A percentile compares a stretch with the other conserved stretches of the same genome.
phyloP scores from a whole-genome alignment of 2,113 vertebrate species.

The Orthochromis indermauri region DNA sequence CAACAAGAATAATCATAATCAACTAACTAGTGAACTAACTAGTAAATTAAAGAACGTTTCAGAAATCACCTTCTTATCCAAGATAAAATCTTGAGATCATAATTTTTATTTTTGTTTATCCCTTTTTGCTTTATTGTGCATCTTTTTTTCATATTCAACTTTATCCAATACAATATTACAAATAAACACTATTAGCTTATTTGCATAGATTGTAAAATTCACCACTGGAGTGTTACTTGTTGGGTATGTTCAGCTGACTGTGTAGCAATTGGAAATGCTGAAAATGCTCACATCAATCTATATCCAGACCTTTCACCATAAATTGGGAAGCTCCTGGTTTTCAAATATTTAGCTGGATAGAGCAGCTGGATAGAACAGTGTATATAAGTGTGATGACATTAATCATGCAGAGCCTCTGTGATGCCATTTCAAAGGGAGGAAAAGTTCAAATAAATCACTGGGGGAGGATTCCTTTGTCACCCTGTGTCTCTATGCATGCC shows the following conservation, averaged over 20 bases:
- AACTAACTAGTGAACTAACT: background rate
- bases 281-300: slow-evolving; percentile 32
- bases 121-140: background rate
- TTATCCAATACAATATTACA: background rate
- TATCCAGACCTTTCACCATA: background rate
- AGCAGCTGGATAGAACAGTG: slow-evolving; percentile 8
- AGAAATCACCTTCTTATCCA: background rate
- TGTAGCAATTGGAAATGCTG: background rate
- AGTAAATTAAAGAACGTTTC: background rate
- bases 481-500: background rate
- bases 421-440: slow-evolving; percentile 59
- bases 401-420: slow-evolving; percentile 51
- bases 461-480: slow-evolving; percentile 23
- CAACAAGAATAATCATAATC: rapidly evolving
- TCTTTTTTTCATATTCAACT: background rate
- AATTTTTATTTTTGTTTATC: background rate
- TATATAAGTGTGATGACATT: slow-evolving; percentile 34
- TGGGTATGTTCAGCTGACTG: background rate
- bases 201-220: background rate
- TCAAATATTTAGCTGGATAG: slow-evolving; percentile 19
- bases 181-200: background rate
- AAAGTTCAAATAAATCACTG: slow-evolving; percentile 54
- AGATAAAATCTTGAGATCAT: background rate
- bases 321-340: background rate
- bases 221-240: background rate